phyloP scores from a whole-genome alignment of 2,113 vertebrate genomes.

The Sinocyclocheilus grahami region DNA sequence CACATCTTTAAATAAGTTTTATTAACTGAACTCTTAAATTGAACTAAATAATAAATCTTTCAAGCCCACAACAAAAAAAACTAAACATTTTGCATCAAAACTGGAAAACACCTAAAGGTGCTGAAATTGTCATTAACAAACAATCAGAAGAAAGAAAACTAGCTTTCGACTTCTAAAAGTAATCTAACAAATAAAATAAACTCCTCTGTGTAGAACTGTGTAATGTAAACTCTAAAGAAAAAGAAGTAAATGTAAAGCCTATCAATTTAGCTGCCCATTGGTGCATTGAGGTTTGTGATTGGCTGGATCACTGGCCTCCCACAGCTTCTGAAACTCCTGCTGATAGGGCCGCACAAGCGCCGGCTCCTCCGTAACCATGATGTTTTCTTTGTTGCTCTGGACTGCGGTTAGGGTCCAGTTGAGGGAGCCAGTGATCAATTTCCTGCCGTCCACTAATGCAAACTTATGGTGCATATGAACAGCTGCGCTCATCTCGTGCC shows the following conservation, averaged over 20 bases:
- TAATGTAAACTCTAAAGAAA: not conserved
- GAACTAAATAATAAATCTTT: not conserved
- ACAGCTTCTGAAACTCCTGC: conserved; percentile 86
- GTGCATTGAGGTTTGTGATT: not conserved
- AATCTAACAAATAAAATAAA: not conserved
- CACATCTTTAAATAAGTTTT: not conserved
- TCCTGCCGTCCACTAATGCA: conserved; percentile 81
- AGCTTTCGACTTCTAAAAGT: not conserved
- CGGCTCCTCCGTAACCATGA: conserved; percentile 81
- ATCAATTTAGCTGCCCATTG: not conserved
- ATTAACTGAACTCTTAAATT: not conserved
- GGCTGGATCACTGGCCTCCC: conserved; percentile 81
- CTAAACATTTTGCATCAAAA: no score
- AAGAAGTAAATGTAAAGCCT: not conserved
- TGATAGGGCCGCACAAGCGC: conserved; percentile 80
- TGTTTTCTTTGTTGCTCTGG: conserved; percentile 88
- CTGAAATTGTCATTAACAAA: not conserved
- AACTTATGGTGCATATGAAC: conserved; percentile 97
- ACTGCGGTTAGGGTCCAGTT: conserved; percentile 92
- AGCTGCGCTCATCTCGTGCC: conserved; percentile 70
- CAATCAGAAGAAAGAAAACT: not conserved
- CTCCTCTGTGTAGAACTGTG: not conserved
- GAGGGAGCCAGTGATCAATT: conserved; percentile 90
- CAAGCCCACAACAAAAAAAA: no score
- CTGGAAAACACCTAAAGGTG: no score